phyloP scores from a whole-genome alignment of 2,888 invertebrate genomes.

The Noctua comes region DNA sequence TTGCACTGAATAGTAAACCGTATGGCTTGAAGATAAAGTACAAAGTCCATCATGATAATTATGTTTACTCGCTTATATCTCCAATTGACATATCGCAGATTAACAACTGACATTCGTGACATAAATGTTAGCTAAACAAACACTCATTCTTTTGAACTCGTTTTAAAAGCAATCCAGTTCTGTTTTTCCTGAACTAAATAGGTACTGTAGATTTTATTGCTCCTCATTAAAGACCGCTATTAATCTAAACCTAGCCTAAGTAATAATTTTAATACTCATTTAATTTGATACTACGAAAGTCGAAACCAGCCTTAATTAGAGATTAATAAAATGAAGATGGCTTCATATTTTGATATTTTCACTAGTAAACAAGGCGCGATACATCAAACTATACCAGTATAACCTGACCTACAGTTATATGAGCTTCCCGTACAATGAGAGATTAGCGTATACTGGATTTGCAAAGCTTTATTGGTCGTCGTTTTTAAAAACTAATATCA shows the following conservation, averaged over 20 bases:
- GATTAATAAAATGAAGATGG: too few species aligned
- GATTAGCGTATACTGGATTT: too few species aligned
- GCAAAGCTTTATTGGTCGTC: too few species aligned
- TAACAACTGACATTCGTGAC: conserved; percentile 36
- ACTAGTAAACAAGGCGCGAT: too few species aligned
- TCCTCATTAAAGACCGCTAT: not conserved
- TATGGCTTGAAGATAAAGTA: not conserved
- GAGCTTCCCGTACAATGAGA: too few species aligned
- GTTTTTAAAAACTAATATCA: too few species aligned
- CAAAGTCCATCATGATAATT: not conserved
- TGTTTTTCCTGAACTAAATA: not conserved
- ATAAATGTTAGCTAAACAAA: conserved; percentile 33
- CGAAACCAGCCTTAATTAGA: not conserved
- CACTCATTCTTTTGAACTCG: not conserved
- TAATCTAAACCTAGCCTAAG: not conserved
- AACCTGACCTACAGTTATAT: too few species aligned
- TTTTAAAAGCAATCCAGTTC: conserved; percentile 9
- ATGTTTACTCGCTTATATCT: not conserved
- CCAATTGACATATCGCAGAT: conserved; percentile 36
- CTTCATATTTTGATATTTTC: not conserved
- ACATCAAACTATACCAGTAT: too few species aligned
- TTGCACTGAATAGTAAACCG: conserved; percentile 4
- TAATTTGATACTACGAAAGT: not conserved
- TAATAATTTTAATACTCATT: not conserved
- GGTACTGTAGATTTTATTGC: not conserved